Evolutionary conservation across 2,113 vertebrate species (phyloP).

Genomic region (Vimba vimba): DNA sequence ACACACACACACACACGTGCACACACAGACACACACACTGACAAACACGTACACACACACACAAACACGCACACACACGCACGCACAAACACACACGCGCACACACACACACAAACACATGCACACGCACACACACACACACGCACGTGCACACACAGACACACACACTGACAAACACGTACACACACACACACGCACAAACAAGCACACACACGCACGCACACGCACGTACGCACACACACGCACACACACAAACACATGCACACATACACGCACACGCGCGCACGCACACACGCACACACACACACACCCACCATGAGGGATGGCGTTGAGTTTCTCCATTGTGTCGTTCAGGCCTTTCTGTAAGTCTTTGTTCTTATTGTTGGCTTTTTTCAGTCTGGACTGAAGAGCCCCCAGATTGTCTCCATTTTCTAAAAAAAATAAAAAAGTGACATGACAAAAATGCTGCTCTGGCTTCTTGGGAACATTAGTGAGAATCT

Average conservation of each 20-base stretch:
- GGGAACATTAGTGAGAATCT: not conserved
- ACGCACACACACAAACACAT: not conserved
- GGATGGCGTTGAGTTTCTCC: slow-evolving; percentile 85
- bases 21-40: not conserved
- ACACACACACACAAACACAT: slow-evolving; percentile 10
- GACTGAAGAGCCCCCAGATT: slow-evolving; percentile 77
- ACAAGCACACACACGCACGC: too few species aligned
- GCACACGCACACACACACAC: not conserved
- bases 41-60: too few species aligned
- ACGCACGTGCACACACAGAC: too few species aligned
- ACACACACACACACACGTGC: too few species aligned
- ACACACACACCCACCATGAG: slow-evolving; percentile 79
- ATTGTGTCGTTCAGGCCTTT: slow-evolving; percentile 86
- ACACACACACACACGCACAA: too few species aligned
- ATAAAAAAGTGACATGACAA: not conserved
- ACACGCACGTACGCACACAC: too few species aligned
- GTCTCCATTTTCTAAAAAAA: slow-evolving; percentile 78
- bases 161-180: too few species aligned
- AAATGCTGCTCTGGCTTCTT: too few species aligned
- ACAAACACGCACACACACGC: slow-evolving; percentile 5
- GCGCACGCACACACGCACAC: slow-evolving; percentile 24
- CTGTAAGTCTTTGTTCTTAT: slow-evolving; percentile 83
- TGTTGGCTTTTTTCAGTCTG: slow-evolving; percentile 82
- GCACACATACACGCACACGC: slow-evolving; percentile 2
- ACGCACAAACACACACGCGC: slow-evolving; percentile 31